These are phyloP conservation scores for Cerceris ruficornis DNA, from an alignment of 2,888 invertebrate species.

Conservation along the genomic window DNA sequence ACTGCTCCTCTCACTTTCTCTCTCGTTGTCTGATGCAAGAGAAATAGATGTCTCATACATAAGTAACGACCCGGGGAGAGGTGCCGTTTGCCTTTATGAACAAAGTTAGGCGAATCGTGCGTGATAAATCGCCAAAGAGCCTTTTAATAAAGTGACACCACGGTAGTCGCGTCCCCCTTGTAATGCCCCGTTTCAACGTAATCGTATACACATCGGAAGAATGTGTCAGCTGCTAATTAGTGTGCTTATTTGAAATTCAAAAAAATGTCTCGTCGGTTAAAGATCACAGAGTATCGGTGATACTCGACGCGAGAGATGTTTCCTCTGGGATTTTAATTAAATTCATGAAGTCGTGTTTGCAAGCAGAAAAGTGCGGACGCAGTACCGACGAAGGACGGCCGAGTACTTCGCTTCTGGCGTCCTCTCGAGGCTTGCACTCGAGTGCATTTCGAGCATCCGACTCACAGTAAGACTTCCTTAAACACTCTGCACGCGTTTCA, in stretches of 20 bases:
- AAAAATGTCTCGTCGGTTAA: no score
- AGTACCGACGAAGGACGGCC: constrained; percentile 40
- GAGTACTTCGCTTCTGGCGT: constrained; percentile 11
- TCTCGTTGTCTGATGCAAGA: constrained; percentile 1
- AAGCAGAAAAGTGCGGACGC: constrained; percentile 47
- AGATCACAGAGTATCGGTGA: no score
- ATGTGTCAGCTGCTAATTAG: no score
- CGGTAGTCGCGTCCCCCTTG: not conserved
- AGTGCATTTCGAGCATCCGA: constrained; percentile 42
- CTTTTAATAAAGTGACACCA: constrained; percentile 29
- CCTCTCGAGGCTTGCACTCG: constrained; percentile 31
- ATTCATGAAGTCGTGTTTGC: constrained; percentile 38
- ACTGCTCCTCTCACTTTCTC: not conserved
- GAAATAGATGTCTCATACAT: constrained; percentile 33
- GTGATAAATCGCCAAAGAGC: not conserved
- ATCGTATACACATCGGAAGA: no score
- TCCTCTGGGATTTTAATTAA: constrained; percentile 35
- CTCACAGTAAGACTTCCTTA: constrained; percentile 58
- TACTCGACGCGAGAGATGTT: no score
- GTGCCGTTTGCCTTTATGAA: constrained; percentile 39
- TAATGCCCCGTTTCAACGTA: not conserved
- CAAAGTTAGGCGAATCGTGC: constrained; percentile 36
- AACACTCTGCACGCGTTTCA: constrained; percentile 56
- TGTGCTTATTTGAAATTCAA: not conserved
- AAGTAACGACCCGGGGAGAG: constrained; percentile 33